Evolutionary conservation across 2,113 vertebrate species (phyloP).

Genomic region (Eretmochelys imbricata): DNA sequence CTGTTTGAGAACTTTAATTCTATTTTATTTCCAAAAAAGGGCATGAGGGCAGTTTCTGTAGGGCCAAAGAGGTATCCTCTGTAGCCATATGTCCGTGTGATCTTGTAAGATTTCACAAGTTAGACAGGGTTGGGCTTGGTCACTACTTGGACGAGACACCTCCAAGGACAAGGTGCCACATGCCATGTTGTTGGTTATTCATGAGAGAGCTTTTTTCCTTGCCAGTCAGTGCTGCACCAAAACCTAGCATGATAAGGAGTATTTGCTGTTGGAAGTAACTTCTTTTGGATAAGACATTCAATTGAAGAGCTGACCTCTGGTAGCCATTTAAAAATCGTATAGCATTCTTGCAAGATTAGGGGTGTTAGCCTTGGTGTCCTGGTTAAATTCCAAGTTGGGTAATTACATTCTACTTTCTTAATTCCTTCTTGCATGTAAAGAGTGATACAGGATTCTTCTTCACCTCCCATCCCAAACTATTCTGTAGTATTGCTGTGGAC

Average conservation of each 20-base stretch:
- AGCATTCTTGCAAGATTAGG: background rate
- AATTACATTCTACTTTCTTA: background rate
- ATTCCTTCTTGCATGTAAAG: background rate
- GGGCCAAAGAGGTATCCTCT: background rate
- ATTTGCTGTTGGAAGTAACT: background rate
- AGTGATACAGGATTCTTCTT: too few species aligned
- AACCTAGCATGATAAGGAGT: background rate
- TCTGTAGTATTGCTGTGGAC: background rate
- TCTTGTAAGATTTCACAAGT: background rate
- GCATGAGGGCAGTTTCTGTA: background rate
- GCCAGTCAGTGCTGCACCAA: background rate
- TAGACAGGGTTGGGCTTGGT: background rate
- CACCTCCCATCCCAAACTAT: background rate
- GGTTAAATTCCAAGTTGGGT: background rate
- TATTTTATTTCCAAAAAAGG: background rate
- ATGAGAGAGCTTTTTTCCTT: background rate
- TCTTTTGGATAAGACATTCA: background rate
- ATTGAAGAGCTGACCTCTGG: background rate
- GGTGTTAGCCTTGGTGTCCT: background rate
- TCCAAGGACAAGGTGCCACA: fast-evolving
- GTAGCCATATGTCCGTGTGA: background rate
- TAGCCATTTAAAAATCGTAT: background rate
- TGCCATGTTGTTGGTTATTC: background rate
- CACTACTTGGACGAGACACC: background rate
- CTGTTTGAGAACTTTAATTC: background rate